These are phyloP conservation scores for Trinorchestia longiramus DNA, from an alignment of 1,140 invertebrate species.

Conservation along the genomic window DNA sequence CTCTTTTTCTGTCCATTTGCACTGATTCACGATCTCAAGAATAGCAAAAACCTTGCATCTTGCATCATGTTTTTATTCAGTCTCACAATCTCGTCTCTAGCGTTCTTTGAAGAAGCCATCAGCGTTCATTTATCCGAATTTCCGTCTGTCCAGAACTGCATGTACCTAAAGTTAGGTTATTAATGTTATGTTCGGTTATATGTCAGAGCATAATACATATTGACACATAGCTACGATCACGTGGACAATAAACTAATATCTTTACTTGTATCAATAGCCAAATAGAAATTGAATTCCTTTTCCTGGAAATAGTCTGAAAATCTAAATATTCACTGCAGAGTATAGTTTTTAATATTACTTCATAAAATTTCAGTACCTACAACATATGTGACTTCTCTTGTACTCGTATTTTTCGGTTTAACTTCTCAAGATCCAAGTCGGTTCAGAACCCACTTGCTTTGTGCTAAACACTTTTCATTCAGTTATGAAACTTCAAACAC, in stretches of 20 bases:
- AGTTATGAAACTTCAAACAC: not conserved
- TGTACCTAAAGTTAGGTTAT: too few species aligned
- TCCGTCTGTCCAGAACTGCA: not conserved
- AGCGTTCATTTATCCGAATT: not conserved
- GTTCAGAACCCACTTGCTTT: not conserved
- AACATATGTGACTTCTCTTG: too few species aligned
- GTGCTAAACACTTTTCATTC: not conserved
- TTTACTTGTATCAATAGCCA: not conserved
- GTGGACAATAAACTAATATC: not conserved
- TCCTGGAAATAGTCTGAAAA: too few species aligned
- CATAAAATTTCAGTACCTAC: too few species aligned
- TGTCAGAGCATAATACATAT: too few species aligned
- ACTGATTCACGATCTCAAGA: not conserved
- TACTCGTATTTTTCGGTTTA: not conserved
- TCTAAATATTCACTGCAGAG: too few species aligned
- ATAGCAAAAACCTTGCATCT: not conserved
- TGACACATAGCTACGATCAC: too few species aligned
- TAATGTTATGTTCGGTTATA: too few species aligned
- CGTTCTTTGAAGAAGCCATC: not conserved
- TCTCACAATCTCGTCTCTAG: not conserved
- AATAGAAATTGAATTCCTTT: too few species aligned
- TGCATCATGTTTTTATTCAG: not conserved
- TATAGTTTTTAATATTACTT: too few species aligned
- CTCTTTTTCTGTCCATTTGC: too few species aligned
- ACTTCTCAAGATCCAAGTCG: not conserved